Percentiles rank a stretch among this genome's conserved stretches.
These are phyloP conservation scores for Heliconius eleuchia DNA, from an alignment of 1,140 invertebrate species.

Conservation along the genomic window DNA sequence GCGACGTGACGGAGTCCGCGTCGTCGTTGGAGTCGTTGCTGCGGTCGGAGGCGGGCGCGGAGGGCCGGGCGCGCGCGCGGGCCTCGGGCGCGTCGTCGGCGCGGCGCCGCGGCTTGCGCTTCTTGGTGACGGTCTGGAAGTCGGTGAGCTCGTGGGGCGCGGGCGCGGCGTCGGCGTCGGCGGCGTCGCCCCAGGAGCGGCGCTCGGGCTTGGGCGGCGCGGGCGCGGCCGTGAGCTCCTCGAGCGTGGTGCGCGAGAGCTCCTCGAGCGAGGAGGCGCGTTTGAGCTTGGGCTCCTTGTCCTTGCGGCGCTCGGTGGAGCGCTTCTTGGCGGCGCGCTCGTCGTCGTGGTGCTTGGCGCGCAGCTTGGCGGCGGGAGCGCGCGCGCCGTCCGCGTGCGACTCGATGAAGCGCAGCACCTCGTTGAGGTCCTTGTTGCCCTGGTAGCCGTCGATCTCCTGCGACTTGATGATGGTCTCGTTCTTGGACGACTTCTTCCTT, in stretches of 20 bases:
- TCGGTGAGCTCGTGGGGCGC: conserved; percentile 78
- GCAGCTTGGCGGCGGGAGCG: conserved; percentile 55
- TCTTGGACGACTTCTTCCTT: conserved; percentile 81
- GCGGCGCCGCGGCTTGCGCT: conserved; percentile 84
- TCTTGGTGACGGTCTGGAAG: conserved; percentile 88
- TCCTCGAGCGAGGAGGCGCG: conserved; percentile 87
- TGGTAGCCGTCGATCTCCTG: conserved; percentile 85
- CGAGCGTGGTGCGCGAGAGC: conserved; percentile 86
- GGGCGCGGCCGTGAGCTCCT: conserved; percentile 82
- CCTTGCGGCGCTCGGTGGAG: conserved; percentile 74
- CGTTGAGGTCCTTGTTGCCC: conserved; percentile 83
- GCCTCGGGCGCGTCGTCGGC: conserved; percentile 31
- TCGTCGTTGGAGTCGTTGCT: conserved; percentile 88
- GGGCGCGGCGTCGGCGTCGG: conserved; percentile 52
- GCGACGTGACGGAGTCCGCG: conserved; percentile 85
- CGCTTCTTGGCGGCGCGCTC: conserved; percentile 74
- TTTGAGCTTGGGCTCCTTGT: conserved; percentile 79
- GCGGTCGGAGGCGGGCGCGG: conserved; percentile 86
- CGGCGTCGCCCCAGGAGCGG: conserved; percentile 61
- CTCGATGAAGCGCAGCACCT: conserved; percentile 82
- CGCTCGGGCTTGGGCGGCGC: conserved; percentile 56
- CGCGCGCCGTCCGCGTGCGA: conserved; percentile 69
- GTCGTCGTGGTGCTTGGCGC: conserved; percentile 72
- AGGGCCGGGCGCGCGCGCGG: conserved; percentile 73
- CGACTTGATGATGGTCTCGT: conserved; percentile 84